Evolutionary conservation across 2,113 vertebrate genomes (phyloP).

Genomic region (Cettia cetti): DNA sequence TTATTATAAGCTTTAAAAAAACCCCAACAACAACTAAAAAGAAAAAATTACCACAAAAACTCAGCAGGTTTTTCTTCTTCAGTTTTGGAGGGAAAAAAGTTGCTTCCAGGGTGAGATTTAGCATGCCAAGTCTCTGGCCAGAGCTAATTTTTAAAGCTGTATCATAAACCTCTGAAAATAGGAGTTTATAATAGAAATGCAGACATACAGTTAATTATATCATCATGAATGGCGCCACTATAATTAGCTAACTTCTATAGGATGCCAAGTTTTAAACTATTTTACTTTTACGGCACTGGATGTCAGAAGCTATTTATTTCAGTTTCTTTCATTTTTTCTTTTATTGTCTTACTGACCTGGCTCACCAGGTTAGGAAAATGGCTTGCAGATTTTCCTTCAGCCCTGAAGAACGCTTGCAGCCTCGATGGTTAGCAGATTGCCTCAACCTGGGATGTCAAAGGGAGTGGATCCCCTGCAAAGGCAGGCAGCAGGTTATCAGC

Average conservation of each 20-base stretch:
- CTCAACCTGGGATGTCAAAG: not conserved
- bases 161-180: constrained; percentile 70
- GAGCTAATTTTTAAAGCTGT: constrained; percentile 61
- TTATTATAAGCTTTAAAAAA: not conserved
- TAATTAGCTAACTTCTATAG: constrained; percentile 71
- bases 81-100: constrained; percentile 5
- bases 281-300: constrained; percentile 65
- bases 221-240: constrained; percentile 70
- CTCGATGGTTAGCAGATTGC: not conserved
- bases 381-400: constrained; percentile 36
- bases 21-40: not conserved
- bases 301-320: constrained; percentile 57
- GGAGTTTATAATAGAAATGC: constrained; percentile 70
- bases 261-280: constrained; percentile 72
- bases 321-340: constrained; percentile 40
- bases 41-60: not conserved
- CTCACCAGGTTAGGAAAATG: constrained; percentile 53
- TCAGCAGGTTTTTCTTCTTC: not conserved
- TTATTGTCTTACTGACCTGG: constrained; percentile 41
- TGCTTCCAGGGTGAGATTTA: constrained; percentile 9
- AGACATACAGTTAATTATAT: constrained; percentile 76
- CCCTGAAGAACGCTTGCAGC: not conserved
- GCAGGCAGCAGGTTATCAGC: not conserved
- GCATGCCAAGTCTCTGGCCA: constrained; percentile 44
- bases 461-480: not conserved